Evolutionary conservation across 35 echinoderm and acorn worm species (phyloP).

Genomic region (Strongylocentrotus purpuratus): DNA sequence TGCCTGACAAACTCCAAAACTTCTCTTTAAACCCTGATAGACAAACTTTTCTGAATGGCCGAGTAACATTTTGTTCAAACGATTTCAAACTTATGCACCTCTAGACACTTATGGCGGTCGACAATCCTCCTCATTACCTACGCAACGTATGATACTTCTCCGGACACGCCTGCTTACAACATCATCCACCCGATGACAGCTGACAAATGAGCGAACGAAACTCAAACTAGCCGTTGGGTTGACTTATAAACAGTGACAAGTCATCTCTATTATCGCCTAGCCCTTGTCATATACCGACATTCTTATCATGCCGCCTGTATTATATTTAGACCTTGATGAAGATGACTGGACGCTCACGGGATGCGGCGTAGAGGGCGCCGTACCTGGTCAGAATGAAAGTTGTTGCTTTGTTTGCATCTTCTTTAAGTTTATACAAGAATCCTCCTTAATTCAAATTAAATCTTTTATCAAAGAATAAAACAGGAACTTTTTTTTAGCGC

Average conservation of each 20-base stretch:
- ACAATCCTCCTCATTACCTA: not conserved
- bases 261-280: not conserved
- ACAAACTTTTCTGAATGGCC: not conserved
- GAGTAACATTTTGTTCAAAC: not conserved
- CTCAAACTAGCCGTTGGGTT: not conserved
- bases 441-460: no score
- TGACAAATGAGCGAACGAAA: constrained; percentile 17
- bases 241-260: constrained; percentile 11
- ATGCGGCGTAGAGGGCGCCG: not conserved
- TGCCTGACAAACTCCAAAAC: not conserved
- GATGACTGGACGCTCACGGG: not conserved
- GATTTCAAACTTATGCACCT: not conserved
- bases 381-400: not conserved
- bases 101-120: not conserved
- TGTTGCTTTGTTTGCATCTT: not conserved
- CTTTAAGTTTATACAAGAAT: not conserved
- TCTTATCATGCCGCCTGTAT: constrained; percentile 9
- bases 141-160: not conserved
- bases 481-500: no score
- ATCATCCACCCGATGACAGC: not conserved
- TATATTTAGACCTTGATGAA: not conserved
- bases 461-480: no score
- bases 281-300: constrained; percentile 10
- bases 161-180: not conserved
- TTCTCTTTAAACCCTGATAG: not conserved